Conservation (phyloP, 2,888 invertebrate species). For the Arrhopalites spinosus region DNA sequence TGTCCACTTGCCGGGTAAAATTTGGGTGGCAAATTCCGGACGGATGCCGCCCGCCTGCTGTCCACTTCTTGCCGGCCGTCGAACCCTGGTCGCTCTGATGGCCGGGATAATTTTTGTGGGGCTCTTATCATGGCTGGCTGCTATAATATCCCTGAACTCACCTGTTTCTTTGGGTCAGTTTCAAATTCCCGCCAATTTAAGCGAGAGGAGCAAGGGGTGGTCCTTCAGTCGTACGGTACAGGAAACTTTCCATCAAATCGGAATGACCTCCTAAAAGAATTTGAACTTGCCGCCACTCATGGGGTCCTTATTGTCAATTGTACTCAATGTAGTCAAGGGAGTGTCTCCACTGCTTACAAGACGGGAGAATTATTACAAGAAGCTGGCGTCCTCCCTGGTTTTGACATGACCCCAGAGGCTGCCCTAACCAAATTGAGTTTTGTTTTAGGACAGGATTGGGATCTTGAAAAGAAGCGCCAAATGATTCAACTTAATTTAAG, state of each 20-base stretch:
- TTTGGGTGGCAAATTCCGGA: too few relatives aligned
- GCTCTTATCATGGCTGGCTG: slow-evolving; percentile 88
- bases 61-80: too few relatives aligned
- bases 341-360: slow-evolving; percentile 80
- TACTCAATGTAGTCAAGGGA: slow-evolving; percentile 85
- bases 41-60: too few relatives aligned
- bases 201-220: too few relatives aligned
- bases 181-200: not conserved
- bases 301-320: slow-evolving; percentile 89
- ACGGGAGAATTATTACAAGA: slow-evolving; percentile 70
- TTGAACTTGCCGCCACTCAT: slow-evolving; percentile 72
- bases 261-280: slow-evolving; percentile 73
- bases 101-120: slow-evolving; percentile 88
- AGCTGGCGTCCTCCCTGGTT: slow-evolving; percentile 64
- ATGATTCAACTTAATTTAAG: slow-evolving; percentile 78
- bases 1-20: too few relatives aligned
- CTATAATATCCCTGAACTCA: slow-evolving; percentile 89
- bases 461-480: slow-evolving; percentile 70
- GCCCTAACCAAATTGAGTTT: slow-evolving; percentile 89
- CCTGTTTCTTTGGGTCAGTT: slow-evolving; percentile 79
- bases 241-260: slow-evolving; percentile 90
- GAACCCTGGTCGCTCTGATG: slow-evolving; percentile 95
- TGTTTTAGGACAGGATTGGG: slow-evolving; percentile 80
- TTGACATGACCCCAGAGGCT: slow-evolving; percentile 92
- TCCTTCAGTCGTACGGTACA: slow-evolving; percentile 89